phyloP scores from a whole-genome alignment of 2,888 invertebrate species.

The Strigamia transsilvanica region DNA sequence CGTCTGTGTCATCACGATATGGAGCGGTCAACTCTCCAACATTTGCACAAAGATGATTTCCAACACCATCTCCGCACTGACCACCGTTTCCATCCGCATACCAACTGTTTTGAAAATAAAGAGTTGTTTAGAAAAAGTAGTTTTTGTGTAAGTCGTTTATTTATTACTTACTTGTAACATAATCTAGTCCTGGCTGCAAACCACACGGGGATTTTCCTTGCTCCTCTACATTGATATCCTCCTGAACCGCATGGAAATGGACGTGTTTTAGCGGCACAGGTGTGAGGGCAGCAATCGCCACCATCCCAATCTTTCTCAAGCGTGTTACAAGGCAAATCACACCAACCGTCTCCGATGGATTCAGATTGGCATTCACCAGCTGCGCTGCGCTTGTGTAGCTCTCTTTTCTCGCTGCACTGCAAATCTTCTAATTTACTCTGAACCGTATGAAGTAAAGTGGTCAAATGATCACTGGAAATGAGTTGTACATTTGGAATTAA shows the following conservation, averaged over 20 bases:
- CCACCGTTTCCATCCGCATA: constrained; percentile 52
- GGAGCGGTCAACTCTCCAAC: constrained; percentile 26
- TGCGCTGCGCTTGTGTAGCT: not conserved
- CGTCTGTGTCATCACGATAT: constrained; percentile 55
- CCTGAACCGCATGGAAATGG: constrained; percentile 48
- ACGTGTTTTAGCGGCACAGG: constrained; percentile 14
- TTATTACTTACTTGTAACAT: constrained; percentile 37
- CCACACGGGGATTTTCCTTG: constrained; percentile 48
- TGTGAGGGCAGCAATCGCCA: constrained; percentile 51
- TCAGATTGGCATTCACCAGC: not conserved
- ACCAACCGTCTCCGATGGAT: constrained; percentile 47
- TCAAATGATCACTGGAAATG: not conserved
- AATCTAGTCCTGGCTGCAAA: constrained; percentile 43
- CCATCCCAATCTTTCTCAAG: constrained; percentile 16
- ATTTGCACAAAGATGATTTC: constrained; percentile 51
- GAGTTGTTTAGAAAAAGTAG: no score
- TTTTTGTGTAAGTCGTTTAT: not conserved
- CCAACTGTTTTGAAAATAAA: constrained; percentile 27
- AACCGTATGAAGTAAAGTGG: not conserved
- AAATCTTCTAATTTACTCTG: not conserved
- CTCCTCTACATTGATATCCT: constrained; percentile 44
- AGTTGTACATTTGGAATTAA: not conserved
- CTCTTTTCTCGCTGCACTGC: not conserved
- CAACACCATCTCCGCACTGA: constrained; percentile 53
- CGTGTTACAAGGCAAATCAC: constrained; percentile 16